A percentile compares a stretch with the other conserved stretches of the same genome.
These are phyloP conservation scores for Agriopis leucophaearia DNA, from an alignment of 2,888 invertebrate genomes.

Conservation along the genomic window DNA sequence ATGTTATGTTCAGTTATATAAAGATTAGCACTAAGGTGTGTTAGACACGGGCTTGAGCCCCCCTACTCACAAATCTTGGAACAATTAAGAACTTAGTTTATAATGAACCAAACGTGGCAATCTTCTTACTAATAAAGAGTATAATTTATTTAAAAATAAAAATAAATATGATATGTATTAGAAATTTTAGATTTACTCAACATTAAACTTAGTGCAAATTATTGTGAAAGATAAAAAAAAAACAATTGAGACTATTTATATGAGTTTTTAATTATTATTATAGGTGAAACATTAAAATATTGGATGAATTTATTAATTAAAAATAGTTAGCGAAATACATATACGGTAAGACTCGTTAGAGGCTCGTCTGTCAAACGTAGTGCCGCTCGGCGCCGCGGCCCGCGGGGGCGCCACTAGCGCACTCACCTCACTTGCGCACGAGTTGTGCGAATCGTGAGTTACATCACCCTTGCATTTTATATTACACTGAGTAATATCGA, in stretches of 20 bases:
- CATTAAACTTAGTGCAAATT: conserved; percentile 86
- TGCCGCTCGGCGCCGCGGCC: conserved; percentile 48
- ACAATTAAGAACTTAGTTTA: conserved; percentile 86
- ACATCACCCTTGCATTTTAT: conserved; percentile 68
- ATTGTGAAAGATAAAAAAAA: conserved; percentile 76
- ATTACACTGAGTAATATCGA: conserved; percentile 77
- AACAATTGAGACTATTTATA: conserved; percentile 86
- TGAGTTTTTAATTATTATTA: conserved; percentile 86
- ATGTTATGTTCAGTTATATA: conserved; percentile 84
- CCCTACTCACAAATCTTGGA: conserved; percentile 78
- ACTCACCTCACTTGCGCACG: conserved; percentile 32
- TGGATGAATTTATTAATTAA: conserved; percentile 87
- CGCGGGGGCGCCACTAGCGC: conserved; percentile 38
- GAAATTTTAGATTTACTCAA: conserved; percentile 86
- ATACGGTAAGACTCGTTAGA: conserved; percentile 85
- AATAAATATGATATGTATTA: conserved; percentile 84
- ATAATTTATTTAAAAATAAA: conserved; percentile 86
- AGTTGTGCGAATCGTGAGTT: conserved; percentile 52
- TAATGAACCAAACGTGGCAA: conserved; percentile 83
- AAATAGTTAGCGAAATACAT: conserved; percentile 86
- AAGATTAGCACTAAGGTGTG: conserved; percentile 75
- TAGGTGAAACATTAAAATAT: conserved; percentile 85
- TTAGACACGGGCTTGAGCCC: conserved; percentile 70
- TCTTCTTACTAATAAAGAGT: conserved; percentile 84
- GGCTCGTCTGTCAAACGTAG: conserved; percentile 82